Percentiles rank a stretch among this genome's conserved stretches.
phyloP scores from a whole-genome alignment of 2,888 invertebrate species.

The Nymphalis c-album region DNA sequence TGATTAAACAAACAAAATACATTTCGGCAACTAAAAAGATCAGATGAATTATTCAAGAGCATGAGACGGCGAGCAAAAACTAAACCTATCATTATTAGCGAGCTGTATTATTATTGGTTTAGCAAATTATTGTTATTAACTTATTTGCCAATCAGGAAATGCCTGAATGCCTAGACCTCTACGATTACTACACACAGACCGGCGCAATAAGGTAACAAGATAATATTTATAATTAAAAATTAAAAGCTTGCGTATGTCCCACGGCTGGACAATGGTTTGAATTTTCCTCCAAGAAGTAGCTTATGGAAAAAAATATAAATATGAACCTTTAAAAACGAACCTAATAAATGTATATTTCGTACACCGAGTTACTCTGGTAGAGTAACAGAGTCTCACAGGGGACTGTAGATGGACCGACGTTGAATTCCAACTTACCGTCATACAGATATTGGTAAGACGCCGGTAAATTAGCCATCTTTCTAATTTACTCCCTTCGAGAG shows the following conservation, averaged over 20 bases:
- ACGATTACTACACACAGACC: constrained; percentile 10
- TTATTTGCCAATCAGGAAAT: constrained; percentile 37
- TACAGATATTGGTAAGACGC: constrained; percentile 35
- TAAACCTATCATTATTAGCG: constrained; percentile 51
- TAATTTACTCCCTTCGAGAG: constrained; percentile 50
- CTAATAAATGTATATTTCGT: too few relatives aligned
- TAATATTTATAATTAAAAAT: too few relatives aligned
- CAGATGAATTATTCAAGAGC: constrained; percentile 49
- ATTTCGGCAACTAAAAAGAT: constrained; percentile 39
- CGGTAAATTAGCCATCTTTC: constrained; percentile 44
- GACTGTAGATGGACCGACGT: not conserved
- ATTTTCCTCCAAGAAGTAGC: too few relatives aligned
- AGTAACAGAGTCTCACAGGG: too few relatives aligned
- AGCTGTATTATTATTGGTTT: constrained; percentile 49
- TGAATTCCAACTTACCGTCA: constrained; percentile 1
- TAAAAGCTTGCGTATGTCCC: too few relatives aligned
- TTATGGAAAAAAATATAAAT: too few relatives aligned
- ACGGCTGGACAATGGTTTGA: too few relatives aligned
- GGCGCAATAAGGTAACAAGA: not conserved
- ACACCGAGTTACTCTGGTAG: too few relatives aligned
- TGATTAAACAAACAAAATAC: constrained; percentile 41
- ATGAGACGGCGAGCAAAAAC: constrained; percentile 49
- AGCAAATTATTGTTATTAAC: constrained; percentile 45
- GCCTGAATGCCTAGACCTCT: constrained; percentile 22
- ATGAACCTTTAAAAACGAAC: too few relatives aligned